Base-by-base conservation (phyloP, 2,888 invertebrate genomes). In the Phanerotoma sp. region DNA sequence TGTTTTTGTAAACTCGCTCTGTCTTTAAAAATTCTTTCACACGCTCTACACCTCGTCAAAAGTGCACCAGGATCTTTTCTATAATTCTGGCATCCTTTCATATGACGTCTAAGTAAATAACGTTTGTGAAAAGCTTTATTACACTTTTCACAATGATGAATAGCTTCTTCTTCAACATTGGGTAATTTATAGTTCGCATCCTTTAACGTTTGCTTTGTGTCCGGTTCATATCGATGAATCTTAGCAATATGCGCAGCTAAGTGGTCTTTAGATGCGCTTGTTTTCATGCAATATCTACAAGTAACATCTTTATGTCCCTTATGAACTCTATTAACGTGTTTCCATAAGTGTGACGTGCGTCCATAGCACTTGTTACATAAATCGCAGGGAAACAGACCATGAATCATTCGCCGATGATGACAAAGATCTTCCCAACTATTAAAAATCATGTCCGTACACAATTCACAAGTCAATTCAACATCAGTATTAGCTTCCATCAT, bases 361-460 rank as follows among this genome's bases (percentile, higher is more conserved):
- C 83, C 83, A 62, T 84, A 84, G 61, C 80, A 83, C 63, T 84
- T 84, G 61, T 80, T 81, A 64, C 84, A 84, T 6, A 84, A 69
- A 70, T 84, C 84, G 63, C 84, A 84, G 5, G 84, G 83, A 62
- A 82, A 83, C 7, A 83, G 79, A 25, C 79, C 79, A 64, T 84
- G 84, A 25, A 77, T 71, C 32, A 77, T 74, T 32, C 82, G 70
- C 10, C 82, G 72, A 62, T 84, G 84, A 50, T 80, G 77, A 57
- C 80, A 80, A 30, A 83, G 78, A 25, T 80, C 81, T 48, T 81
- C 80, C 51, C 82, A 77, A 40, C 71, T 76, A 13, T 77, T 68
- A 61, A 83, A 83, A 33, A 72, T 73, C 3, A 71, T 40, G 13
- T 73, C 70, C 4, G 64, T 57, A 32, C 77, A 77, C 51, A 71